Percentiles rank a stretch among this genome's conserved stretches.
These are phyloP conservation scores for Corbicula japonica DNA, from an alignment of 2,888 invertebrate species.

Conservation along the genomic window DNA sequence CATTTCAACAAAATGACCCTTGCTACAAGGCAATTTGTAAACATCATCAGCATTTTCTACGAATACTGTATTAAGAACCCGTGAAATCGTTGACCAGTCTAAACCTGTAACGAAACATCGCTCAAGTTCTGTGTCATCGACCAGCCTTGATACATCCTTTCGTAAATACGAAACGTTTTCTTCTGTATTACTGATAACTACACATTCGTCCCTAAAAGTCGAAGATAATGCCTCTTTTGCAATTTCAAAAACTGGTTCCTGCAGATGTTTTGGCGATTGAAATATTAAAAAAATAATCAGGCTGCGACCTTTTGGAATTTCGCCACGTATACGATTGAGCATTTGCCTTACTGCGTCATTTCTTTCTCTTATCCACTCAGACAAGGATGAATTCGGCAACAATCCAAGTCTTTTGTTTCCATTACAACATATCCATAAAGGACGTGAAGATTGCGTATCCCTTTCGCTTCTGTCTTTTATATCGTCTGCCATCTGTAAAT, in stretches of 20 bases:
- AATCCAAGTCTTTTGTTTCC: constrained; percentile 24
- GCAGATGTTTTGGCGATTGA: background rate
- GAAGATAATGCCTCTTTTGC: constrained; percentile 20
- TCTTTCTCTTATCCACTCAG: constrained; percentile 28
- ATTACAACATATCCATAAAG: constrained; percentile 47
- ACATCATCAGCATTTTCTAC: constrained; percentile 16
- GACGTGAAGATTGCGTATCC: background rate
- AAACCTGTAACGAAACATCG: constrained; percentile 15
- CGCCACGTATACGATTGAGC: background rate
- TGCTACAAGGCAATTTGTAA: constrained; percentile 20
- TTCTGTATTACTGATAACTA: constrained; percentile 28
- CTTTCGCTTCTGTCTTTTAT: background rate
- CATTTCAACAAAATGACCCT: constrained; percentile 32
- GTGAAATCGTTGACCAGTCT: constrained; percentile 23
- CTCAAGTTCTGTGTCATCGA: background rate
- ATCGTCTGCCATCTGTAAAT: constrained; percentile 3
- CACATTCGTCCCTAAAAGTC: constrained; percentile 34
- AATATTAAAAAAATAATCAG: constrained; percentile 37
- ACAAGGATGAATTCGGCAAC: background rate
- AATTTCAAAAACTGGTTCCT: constrained; percentile 23
- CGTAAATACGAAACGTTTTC: constrained; percentile 11
- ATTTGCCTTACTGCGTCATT: background rate
- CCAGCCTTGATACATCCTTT: background rate
- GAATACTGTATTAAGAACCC: constrained; percentile 21
- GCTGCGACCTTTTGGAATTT: constrained; percentile 29